Evolutionary conservation across 2,113 vertebrate species (phyloP).

Genomic region (Caranx melampygus): DNA sequence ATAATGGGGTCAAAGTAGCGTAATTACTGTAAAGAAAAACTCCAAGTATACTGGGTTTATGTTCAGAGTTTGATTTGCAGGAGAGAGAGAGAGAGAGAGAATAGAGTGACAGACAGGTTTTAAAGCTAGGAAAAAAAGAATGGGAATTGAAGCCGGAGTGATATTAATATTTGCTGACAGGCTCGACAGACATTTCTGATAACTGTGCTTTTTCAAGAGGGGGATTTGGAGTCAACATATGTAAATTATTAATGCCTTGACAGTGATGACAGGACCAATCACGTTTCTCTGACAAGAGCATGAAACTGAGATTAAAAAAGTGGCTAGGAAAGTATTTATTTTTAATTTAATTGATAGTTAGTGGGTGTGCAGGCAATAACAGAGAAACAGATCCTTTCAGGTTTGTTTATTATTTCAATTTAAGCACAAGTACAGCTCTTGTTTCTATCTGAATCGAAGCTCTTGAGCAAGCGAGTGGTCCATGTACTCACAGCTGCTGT

Average conservation of each 20-base stretch:
- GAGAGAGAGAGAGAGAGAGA: not conserved
- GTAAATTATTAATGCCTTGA: conserved; percentile 15
- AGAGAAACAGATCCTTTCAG: too few species aligned
- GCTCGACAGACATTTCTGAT: conserved; percentile 1
- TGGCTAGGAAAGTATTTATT: not conserved
- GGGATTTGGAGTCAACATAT: not conserved
- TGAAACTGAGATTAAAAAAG: not conserved
- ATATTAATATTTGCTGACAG: conserved; percentile 17
- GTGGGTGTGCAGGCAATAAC: too few species aligned
- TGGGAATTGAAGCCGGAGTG: not conserved
- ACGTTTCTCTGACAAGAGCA: not conserved
- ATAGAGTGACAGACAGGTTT: not conserved
- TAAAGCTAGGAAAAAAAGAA: not conserved
- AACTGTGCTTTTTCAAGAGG: not conserved
- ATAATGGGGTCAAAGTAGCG: not conserved
- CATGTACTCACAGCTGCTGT: too few species aligned
- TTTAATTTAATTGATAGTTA: too few species aligned
- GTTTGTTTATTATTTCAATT: too few species aligned
- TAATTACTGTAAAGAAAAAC: not conserved
- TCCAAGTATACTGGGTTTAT: not conserved
- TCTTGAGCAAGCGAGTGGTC: too few species aligned
- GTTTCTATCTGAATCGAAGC: too few species aligned
- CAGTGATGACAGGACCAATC: not conserved
- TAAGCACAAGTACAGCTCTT: too few species aligned
- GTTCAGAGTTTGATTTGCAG: not conserved